phyloP scores from a whole-genome alignment of 2,113 vertebrate species.

The Pelvicachromis taeniatus region DNA sequence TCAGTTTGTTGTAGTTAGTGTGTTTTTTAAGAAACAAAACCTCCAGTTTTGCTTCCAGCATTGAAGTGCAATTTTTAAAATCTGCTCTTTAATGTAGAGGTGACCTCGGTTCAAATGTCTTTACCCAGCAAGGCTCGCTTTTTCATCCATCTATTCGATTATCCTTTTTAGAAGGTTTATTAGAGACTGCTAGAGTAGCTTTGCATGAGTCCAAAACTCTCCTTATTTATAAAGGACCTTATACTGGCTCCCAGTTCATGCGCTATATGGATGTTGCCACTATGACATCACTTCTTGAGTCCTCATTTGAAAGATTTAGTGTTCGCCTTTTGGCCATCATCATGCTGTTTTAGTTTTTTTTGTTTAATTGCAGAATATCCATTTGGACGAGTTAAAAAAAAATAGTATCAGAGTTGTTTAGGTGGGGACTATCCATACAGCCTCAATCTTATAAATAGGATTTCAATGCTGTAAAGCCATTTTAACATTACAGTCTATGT shows the following conservation, averaged over 20 bases:
- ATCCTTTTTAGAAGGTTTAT: not conserved
- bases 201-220: not conserved
- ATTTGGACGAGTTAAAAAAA: not conserved
- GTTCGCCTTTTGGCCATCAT: not conserved
- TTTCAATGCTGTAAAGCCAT: not conserved
- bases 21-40: not conserved
- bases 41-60: not conserved
- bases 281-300: not conserved
- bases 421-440: not conserved
- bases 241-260: not conserved
- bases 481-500: not conserved
- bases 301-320: not conserved
- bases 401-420: not conserved
- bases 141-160: not conserved
- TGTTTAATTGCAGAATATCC: not conserved
- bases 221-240: rapidly evolving
- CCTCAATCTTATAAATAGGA: not conserved
- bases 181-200: not conserved
- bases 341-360: not conserved
- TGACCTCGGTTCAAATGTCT: not conserved
- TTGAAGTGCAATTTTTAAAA: not conserved
- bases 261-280: not conserved
- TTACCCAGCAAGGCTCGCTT: not conserved
- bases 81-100: not conserved
- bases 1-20: not conserved